These are phyloP conservation scores for Emydoidea blandingii DNA, from an alignment of 2,797 vertebrate species.

Conservation along the genomic window DNA sequence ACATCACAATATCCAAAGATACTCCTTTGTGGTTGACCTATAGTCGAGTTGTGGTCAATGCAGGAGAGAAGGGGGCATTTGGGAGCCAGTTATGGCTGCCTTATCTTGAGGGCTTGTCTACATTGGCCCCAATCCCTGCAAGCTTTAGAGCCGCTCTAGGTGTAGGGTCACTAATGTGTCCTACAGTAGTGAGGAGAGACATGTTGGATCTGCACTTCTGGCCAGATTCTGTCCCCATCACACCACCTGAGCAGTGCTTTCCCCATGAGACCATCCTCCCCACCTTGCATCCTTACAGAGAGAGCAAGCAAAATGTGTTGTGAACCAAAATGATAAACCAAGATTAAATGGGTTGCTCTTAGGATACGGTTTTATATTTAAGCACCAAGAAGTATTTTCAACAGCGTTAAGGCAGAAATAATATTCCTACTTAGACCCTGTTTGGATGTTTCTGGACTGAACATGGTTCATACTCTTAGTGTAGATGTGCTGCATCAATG, in stretches of 20 bases:
- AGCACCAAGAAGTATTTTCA: fast-evolving
- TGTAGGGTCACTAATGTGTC: not conserved
- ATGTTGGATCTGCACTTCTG: not conserved
- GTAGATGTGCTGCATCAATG: fast-evolving
- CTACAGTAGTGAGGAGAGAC: not conserved
- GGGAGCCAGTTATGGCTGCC: not conserved
- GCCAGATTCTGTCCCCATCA: not conserved
- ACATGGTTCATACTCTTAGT: fast-evolving
- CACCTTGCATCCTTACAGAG: not conserved
- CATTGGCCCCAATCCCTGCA: not conserved
- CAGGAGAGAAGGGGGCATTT: not conserved
- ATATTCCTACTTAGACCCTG: fast-evolving
- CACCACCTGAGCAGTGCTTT: not conserved
- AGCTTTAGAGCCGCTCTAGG: not conserved
- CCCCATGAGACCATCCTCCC: not conserved
- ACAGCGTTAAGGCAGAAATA: not conserved
- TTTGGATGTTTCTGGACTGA: not conserved
- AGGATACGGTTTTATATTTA: not conserved
- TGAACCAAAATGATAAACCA: not conserved
- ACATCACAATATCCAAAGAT: not conserved
- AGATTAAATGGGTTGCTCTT: fast-evolving
- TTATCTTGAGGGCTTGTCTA: not conserved
- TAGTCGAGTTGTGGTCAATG: not conserved
- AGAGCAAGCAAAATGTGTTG: not conserved
- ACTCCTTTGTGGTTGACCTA: not conserved